Conservation (phyloP, 2,888 invertebrate species). For the Andrena bucephala region DNA sequence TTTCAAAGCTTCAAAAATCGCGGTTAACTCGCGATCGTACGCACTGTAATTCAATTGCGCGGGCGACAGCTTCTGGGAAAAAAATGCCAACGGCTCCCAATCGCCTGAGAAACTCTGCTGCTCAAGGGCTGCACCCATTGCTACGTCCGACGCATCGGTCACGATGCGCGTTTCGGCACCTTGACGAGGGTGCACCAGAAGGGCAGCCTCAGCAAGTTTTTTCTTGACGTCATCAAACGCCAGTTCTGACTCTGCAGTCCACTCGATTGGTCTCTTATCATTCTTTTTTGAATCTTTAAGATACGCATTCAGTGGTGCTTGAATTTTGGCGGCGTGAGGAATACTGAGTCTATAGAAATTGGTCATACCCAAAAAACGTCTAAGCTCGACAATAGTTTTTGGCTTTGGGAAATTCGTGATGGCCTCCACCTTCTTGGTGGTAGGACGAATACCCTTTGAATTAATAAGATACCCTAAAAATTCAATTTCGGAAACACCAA, state of each 20-base stretch:
- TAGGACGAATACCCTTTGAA: neutral
- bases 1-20: too few relatives aligned
- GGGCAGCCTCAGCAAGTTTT: neutral
- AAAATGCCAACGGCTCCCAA: too few relatives aligned
- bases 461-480: too few relatives aligned
- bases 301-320: neutral
- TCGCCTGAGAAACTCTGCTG: too few relatives aligned
- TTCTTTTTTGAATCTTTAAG: neutral
- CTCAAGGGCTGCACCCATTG: too few relatives aligned
- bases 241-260: neutral
- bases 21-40: too few relatives aligned
- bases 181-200: too few relatives aligned
- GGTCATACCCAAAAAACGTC: neutral
- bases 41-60: too few relatives aligned
- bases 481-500: too few relatives aligned
- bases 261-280: neutral
- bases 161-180: too few relatives aligned
- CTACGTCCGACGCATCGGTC: too few relatives aligned
- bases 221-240: neutral
- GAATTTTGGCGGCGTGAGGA: neutral
- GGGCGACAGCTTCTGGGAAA: too few relatives aligned
- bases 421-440: neutral
- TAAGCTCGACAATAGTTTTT: neutral
- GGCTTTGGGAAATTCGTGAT: neutral
- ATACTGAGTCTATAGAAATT: neutral